Percentiles rank a stretch among this genome's conserved stretches.
Conservation (phyloP, 2,113 vertebrate species). For the Scopus umbretta region DNA sequence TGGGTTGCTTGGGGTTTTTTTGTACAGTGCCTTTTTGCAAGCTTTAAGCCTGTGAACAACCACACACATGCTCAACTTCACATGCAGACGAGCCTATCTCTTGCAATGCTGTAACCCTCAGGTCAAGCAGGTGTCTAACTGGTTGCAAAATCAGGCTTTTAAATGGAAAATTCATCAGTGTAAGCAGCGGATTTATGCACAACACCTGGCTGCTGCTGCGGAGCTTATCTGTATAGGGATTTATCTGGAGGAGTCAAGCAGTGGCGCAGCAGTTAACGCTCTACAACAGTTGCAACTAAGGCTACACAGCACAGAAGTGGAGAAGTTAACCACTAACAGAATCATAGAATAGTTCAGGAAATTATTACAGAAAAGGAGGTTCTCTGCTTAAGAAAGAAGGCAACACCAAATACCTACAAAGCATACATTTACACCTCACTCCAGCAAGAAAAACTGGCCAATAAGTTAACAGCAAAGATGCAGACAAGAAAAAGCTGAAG, state of each 20-base stretch:
- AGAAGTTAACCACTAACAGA: neutral
- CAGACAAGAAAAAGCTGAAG: neutral
- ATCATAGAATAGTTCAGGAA: neutral
- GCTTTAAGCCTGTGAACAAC: neutral
- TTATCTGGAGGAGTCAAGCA: neutral
- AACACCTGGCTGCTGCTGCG: slow-evolving; percentile 30
- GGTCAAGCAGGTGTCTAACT: neutral
- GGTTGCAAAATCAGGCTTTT: neutral
- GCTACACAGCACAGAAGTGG: neutral
- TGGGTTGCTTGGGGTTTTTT: too few species aligned
- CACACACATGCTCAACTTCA: neutral
- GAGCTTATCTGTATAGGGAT: neutral
- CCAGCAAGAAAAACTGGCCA: neutral
- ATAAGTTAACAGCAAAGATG: neutral
- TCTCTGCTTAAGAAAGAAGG: neutral
- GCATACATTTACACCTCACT: neutral
- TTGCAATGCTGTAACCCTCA: neutral
- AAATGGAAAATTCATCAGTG: slow-evolving; percentile 1
- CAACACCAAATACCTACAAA: rapidly evolving
- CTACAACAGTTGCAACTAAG: neutral
- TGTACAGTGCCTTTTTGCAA: neutral
- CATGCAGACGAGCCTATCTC: neutral
- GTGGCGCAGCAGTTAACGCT: rapidly evolving
- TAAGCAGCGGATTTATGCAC: slow-evolving; percentile 1
- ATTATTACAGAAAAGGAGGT: neutral